Percentiles rank a stretch among this genome's conserved stretches.
Evolutionary conservation across 2,888 invertebrate species (phyloP).

Genomic region (Ferrisia virgata): DNA sequence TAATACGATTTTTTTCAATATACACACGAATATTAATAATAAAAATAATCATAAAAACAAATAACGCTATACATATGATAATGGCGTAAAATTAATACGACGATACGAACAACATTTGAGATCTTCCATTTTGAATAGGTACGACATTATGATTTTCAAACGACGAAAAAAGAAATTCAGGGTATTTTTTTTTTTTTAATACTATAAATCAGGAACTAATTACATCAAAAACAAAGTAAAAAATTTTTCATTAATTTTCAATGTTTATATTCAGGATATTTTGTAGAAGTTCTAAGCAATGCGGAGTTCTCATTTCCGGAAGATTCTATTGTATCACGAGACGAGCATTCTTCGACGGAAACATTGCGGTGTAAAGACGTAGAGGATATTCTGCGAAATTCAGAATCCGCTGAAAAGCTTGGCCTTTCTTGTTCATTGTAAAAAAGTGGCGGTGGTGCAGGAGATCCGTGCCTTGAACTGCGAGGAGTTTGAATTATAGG

Average conservation of each 20-base stretch:
- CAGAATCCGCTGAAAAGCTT: constrained; percentile 58
- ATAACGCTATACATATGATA: constrained; percentile 19
- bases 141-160: neutral
- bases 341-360: constrained; percentile 42
- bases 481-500: constrained; percentile 55
- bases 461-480: constrained; percentile 47
- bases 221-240: neutral
- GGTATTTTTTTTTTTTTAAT: neutral
- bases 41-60: constrained; percentile 23
- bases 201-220: neutral
- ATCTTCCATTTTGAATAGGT: neutral
- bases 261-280: constrained; percentile 45
- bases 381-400: constrained; percentile 36
- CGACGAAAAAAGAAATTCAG: neutral
- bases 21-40: constrained; percentile 9
- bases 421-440: constrained; percentile 56
- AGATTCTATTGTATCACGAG: constrained; percentile 46
- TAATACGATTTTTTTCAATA: neutral
- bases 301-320: constrained; percentile 46
- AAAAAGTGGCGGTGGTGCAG: constrained; percentile 48
- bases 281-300: constrained; percentile 35
- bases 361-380: constrained; percentile 35
- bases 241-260: neutral
- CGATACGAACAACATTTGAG: neutral
- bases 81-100: neutral